Base-by-base conservation (phyloP, 2,113 vertebrate species). In the Cheilinus undulatus region DNA sequence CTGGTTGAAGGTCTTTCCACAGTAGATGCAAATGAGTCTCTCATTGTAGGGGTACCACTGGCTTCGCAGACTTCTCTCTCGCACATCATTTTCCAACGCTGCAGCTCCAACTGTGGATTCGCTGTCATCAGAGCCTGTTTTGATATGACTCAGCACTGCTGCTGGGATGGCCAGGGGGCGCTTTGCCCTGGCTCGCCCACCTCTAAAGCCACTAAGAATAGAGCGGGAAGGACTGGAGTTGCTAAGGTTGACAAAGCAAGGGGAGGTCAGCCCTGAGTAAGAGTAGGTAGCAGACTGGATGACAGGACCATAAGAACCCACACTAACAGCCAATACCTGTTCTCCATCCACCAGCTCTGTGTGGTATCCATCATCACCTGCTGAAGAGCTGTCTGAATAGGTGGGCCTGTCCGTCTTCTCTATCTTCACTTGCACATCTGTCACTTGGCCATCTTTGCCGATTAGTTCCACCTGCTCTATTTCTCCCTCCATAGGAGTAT, bases 1-100 rank as follows among this genome's bases (percentile, higher is more conserved):
- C 92, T 99, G 98, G 91, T 99, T 99, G 92, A 99, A 99, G 77
- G 97, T 98, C 88, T 99, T 99, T 4, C 97, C 97, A 54, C 98
- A 99, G 93, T 99, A 99, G 91, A 99, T 97, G 78, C 98, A 99
- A 84, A 99, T 96, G 38, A 99, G 88, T 88, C 98, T 93, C 87
- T 99, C 97, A 0, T 94, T 98, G 92, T 97, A 98, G 0, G 97
- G 96, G 83, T 98, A 97, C 97, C 97, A 99, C 58, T 98, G 97
- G 64, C 96, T 95, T 40, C 96, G 92, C 3, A 95, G 80, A 74
- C 95, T 96, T 60, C 96, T 95, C 89, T 98, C 97, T 68, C 94
- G 93, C 23, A 96, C 93, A 6, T 95, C 95, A 0, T 88, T 96
- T 85, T 98, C 97, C 48, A 96, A 93, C 17, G 92, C 90, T 0